These are phyloP conservation scores for Herminia tarsipennalis DNA, from an alignment of 2,888 invertebrate genomes.

Conservation along the genomic window DNA sequence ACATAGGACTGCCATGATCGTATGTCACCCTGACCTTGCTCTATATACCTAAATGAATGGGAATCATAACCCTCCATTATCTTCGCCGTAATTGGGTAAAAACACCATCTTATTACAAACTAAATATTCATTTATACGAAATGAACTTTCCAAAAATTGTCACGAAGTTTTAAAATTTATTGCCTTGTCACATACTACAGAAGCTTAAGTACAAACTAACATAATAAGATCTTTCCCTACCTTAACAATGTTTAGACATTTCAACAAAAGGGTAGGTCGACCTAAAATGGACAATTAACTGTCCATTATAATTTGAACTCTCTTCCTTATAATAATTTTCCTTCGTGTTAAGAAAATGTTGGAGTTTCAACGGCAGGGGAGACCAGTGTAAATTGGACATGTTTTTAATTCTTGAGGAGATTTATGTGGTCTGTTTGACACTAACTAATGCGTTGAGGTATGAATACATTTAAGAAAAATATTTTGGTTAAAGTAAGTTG, in stretches of 20 bases:
- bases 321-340: background rate
- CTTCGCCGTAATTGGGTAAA: too few species aligned
- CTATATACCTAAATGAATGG: too few species aligned
- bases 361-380: background rate
- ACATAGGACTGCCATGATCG: too few species aligned
- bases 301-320: background rate
- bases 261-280: background rate
- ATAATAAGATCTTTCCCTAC: conserved; percentile 10
- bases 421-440: conserved; percentile 41
- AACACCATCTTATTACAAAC: too few species aligned
- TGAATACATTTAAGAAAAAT: conserved; percentile 24
- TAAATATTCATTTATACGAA: too few species aligned
- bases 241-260: background rate
- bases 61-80: too few species aligned
- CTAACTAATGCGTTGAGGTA: conserved; percentile 44
- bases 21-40: too few species aligned
- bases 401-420: conserved; percentile 37
- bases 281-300: background rate
- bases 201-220: conserved; percentile 16
- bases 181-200: conserved; percentile 17
- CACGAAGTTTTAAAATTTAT: conserved; percentile 25
- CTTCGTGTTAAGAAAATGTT: background rate
- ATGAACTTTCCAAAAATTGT: background rate
- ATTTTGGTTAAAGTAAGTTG: conserved; percentile 14
- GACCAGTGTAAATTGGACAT: conserved; percentile 30